Conservation (phyloP, 2,888 invertebrate genomes). For the Leptinotarsa juncta region DNA sequence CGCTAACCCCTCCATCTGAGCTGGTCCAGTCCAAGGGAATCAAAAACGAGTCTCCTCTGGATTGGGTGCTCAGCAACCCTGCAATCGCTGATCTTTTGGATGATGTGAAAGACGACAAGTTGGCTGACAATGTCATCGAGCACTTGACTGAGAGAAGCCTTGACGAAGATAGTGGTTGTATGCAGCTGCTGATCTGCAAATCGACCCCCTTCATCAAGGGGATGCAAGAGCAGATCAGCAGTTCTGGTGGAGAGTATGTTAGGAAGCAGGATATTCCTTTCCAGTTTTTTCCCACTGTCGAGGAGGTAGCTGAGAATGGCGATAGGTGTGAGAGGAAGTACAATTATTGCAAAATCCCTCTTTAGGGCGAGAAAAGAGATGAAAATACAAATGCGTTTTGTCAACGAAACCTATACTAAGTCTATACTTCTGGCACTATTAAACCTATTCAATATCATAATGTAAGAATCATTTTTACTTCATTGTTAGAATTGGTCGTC, state of each 20-base stretch:
- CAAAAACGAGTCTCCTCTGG: slow-evolving; percentile 66
- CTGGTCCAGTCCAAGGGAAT: slow-evolving; percentile 56
- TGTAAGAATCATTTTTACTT: too few relatives aligned
- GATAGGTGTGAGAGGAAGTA: slow-evolving; percentile 74
- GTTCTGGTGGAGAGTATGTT: slow-evolving; percentile 56
- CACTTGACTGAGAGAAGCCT: slow-evolving; percentile 69
- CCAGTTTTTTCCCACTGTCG: slow-evolving; percentile 72
- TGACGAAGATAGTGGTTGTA: slow-evolving; percentile 75
- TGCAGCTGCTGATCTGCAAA: slow-evolving; percentile 81
- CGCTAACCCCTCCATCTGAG: slow-evolving; percentile 65
- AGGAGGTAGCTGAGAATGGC: slow-evolving; percentile 72
- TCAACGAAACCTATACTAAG: too few relatives aligned
- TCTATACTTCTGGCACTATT: too few relatives aligned
- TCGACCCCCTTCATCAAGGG: slow-evolving; percentile 80
- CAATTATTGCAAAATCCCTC: slow-evolving; percentile 33
- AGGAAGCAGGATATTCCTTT: slow-evolving; percentile 67
- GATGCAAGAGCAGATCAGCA: slow-evolving; percentile 77
- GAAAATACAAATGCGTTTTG: background rate
- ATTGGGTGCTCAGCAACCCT: slow-evolving; percentile 76
- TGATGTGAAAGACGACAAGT: slow-evolving; percentile 72
- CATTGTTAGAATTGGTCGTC: too few relatives aligned
- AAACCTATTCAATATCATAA: too few relatives aligned
- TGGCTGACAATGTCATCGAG: slow-evolving; percentile 74
- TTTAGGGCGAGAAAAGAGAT: background rate
- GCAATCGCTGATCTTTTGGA: slow-evolving; percentile 70